Evolutionary conservation across 2,888 invertebrate species (phyloP), one percentile per base, ranked within the genome.

Genomic region (Antheraea yamamai): DNA sequence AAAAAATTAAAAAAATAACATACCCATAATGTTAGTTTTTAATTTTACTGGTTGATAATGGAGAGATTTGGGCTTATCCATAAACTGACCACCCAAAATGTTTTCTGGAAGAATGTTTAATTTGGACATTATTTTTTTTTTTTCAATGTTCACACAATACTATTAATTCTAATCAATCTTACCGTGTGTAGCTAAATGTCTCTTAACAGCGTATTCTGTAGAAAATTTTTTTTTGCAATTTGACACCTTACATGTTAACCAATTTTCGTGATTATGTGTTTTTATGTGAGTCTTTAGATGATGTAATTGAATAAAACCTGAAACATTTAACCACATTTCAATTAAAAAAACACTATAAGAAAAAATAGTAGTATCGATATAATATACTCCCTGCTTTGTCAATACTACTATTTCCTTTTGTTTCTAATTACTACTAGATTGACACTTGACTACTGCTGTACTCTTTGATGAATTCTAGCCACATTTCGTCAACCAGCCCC

Each of bases 281-380:
- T 89, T 92, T 18, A 89, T 72, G 70, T 95, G 95, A 0, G 88
- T 86, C 78, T 93, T 94, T 76, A 92, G 84, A 80, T 95, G 92
- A 78, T 95, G 92, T 0, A 83, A 85, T 78, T 95, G 95, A 73
- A 94, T 93, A 76, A 94, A 95, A 73, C 95, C 95, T 95, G 83
- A 1, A 86, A 84, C 14, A 66, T 26, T 26, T 4, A 16, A 0
- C 1, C 7, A 64, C 3, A 26, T 61, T 14, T 26, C 23, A 30
- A 14, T 26, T 4, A 55, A 20, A 20, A 20, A 55, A 55, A 18
- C 55, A 6, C n/a, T 61, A 23, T 7, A 10, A 7, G n/a, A 64
- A 16, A 64, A 26, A 26, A 12, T 64, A 14, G 12, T 61, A 23
- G 23, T 8, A 6, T 23, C 23, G 23, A 64, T 26, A 1, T 64